Percentiles rank a stretch among this genome's conserved stretches.
Conservation (phyloP, 2,888 invertebrate species). For the Oxytorus armatus region DNA sequence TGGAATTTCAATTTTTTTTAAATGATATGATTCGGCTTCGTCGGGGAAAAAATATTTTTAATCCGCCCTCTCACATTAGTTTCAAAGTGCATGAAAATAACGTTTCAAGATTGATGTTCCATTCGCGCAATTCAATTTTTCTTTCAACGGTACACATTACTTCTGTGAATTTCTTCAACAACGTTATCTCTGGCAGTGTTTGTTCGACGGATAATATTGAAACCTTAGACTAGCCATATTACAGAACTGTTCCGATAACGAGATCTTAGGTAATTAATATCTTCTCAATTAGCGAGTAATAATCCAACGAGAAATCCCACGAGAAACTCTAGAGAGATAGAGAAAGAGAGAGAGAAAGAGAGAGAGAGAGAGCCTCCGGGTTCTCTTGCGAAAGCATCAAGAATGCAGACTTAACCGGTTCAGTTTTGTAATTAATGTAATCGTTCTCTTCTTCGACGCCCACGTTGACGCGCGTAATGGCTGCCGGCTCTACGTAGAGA, state of each 20-base stretch:
- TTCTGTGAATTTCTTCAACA: background rate
- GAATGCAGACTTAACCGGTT: conserved; percentile 54
- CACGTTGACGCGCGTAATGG: conserved; percentile 58
- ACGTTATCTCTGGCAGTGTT: no score
- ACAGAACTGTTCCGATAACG: background rate
- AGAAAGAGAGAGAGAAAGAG: conserved; percentile 3
- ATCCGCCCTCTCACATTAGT: no score
- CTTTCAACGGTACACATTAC: no score
- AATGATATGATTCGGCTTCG: no score
- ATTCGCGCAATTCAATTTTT: no score
- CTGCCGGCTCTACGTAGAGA: conserved; percentile 42
- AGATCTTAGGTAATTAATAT: conserved; percentile 21
- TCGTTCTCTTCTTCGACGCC: conserved; percentile 57
- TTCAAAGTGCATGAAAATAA: background rate
- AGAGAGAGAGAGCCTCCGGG: background rate
- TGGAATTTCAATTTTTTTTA: no score
- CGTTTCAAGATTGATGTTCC: background rate
- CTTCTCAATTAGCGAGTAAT: conserved; percentile 41
- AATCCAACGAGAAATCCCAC: conserved; percentile 22
- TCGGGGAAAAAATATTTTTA: no score
- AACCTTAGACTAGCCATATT: conserved; percentile 14
- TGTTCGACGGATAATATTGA: background rate
- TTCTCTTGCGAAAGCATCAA: conserved; percentile 11
- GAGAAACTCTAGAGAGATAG: background rate
- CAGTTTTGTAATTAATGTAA: conserved; percentile 61